Conservation (phyloP, 2,113 vertebrate genomes). For the Indri indri region DNA sequence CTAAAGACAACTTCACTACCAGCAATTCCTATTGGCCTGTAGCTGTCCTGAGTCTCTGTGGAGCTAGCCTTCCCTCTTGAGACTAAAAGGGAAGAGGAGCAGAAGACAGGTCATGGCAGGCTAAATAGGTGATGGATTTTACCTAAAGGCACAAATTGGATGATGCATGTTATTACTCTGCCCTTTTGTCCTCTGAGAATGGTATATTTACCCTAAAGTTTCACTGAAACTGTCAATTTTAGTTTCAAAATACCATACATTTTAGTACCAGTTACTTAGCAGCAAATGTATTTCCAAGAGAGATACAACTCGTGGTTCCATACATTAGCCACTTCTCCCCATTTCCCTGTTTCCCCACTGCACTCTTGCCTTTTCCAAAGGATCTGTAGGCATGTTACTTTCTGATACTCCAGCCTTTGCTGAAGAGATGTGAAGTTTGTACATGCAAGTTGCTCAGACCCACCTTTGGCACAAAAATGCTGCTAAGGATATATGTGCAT, state of each 20-base stretch:
- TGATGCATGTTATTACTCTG: neutral
- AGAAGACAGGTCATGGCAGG: neutral
- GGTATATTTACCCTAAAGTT: constrained; percentile 24
- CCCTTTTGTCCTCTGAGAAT: neutral
- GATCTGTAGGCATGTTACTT: neutral
- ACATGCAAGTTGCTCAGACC: neutral
- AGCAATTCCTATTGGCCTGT: neutral
- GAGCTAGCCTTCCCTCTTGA: neutral
- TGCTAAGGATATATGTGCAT: neutral
- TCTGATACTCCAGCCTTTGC: neutral
- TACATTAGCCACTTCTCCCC: neutral
- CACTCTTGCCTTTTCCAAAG: neutral
- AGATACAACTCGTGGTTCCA: neutral
- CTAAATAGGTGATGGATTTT: neutral
- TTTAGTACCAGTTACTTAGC: neutral
- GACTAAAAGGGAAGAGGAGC: neutral
- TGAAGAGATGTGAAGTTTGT: neutral
- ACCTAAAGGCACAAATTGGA: neutral
- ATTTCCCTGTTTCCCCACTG: neutral
- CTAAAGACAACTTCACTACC: neutral
- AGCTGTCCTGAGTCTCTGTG: neutral
- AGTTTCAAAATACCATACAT: neutral
- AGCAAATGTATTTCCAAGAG: neutral
- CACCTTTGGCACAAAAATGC: neutral
- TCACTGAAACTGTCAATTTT: neutral